These are phyloP conservation scores for Aleiodes testaceus DNA, from an alignment of 2,888 invertebrate genomes.

Conservation along the genomic window DNA sequence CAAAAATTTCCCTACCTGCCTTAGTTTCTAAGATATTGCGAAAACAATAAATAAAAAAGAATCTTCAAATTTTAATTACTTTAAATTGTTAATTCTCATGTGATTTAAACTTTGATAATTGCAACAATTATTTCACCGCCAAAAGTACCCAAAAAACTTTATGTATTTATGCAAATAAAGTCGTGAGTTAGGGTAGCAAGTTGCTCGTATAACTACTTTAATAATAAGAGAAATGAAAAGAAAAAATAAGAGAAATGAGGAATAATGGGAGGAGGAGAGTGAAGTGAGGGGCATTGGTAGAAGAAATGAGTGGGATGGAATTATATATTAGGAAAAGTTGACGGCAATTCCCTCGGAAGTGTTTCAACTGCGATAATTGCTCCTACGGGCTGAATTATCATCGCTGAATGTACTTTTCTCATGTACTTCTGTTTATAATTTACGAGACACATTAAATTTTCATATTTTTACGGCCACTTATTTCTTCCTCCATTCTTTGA, in stretches of 20 bases:
- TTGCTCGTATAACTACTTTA: neutral
- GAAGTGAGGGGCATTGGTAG: neutral
- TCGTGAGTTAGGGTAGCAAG: neutral
- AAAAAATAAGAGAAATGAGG: neutral
- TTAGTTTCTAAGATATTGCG: neutral
- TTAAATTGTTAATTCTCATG: neutral
- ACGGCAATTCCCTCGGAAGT: conserved; percentile 29
- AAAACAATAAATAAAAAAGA: neutral
- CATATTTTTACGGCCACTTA: conserved; percentile 1
- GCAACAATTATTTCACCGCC: neutral
- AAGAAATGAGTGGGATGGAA: conserved; percentile 18
- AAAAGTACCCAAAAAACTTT: conserved; percentile 35
- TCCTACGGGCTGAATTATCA: conserved; percentile 26
- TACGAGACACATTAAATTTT: conserved; percentile 15
- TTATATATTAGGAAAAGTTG: conserved; percentile 27
- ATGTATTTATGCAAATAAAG: conserved; percentile 58
- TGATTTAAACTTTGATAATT: neutral
- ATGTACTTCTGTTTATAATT: conserved; percentile 21
- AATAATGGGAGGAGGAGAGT: neutral
- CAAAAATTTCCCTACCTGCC: neutral
- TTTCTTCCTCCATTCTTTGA: too few relatives aligned
- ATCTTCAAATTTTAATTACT: too few relatives aligned
- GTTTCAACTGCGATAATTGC: conserved; percentile 30
- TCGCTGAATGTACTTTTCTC: conserved; percentile 11
- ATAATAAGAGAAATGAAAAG: too few relatives aligned